Base-by-base conservation (phyloP, 2,797 vertebrate species). In the Esox masquinongy region DNA sequence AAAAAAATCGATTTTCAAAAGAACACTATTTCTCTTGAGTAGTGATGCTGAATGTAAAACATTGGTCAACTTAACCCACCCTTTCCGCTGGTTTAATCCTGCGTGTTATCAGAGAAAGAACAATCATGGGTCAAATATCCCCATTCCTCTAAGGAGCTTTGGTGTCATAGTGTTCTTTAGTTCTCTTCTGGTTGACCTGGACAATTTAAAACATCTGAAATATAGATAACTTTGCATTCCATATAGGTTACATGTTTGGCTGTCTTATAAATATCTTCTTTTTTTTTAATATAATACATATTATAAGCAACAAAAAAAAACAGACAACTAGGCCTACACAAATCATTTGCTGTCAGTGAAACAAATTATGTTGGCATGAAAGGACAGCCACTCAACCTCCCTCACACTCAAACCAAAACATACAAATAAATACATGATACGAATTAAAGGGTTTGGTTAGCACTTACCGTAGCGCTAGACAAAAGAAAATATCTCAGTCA, bases 401-500 rank as follows among this genome's bases (percentile, higher is more conserved):
- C 51, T 66, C 34, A 17, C 24, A 73, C 61, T 73, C 34, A 83
- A 34, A 75, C n/a, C 67, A 86, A 80, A 59, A 81, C 83, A 83
- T 71, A 70, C 14, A 50, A 53, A 14, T 47, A 14, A 86, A 81
- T 82, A 51, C 68, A 73, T 15, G 74, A 84, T 47, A 90, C 77
- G 85, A 90, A 88, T 92, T 93, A 93, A 93, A 93, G 92, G 92
- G 92, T 91, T 92, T 88, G 87, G 88, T 91, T 92, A 87, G 91
- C 89, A 88, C 89, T 91, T 92, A 88, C 89, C 88, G 81, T 91
- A 89, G 92, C 90, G 91, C 89, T 89, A 88, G 89, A 78, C 74
- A 77, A 86, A 14, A 49, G 17, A 19, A 69, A 76, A 77, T 22
- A 83, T 19, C 80, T 80, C 84, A 81, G 77, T 75, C 79, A 83